Conservation (phyloP, 2,113 vertebrate species). For the Herpetotheres cachinnans region DNA sequence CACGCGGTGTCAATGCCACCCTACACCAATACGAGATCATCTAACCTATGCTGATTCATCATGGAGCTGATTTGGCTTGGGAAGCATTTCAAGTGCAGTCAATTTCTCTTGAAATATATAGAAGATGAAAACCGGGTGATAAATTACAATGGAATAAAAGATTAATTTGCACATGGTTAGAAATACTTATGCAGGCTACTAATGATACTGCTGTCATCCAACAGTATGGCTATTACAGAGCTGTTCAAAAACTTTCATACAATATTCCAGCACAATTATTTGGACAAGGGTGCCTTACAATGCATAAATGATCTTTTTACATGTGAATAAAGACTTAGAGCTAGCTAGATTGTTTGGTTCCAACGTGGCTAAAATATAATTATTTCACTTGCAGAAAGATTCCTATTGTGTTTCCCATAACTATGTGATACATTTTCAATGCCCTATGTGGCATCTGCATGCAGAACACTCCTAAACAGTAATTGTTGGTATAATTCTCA, state of each 20-base stretch:
- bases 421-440: neutral
- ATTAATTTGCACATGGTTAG: neutral
- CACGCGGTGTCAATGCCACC: neutral
- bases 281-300: neutral
- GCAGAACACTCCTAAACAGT: constrained; percentile 7
- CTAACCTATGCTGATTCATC: neutral
- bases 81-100: neutral
- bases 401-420: constrained; percentile 27
- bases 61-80: neutral
- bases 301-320: constrained; percentile 29
- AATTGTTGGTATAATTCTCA: constrained; percentile 43
- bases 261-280: constrained; percentile 23
- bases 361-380: constrained; percentile 1
- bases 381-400: neutral
- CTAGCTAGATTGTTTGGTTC: neutral
- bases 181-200: neutral
- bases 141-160: neutral
- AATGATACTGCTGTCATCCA: neutral
- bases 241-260: neutral
- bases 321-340: constrained; percentile 1
- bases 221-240: neutral
- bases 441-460: neutral
- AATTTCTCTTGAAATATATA: neutral
- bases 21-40: neutral
- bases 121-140: neutral